Percentiles rank a stretch among this genome's conserved stretches.
Evolutionary conservation across 1,140 invertebrate genomes (phyloP).

Genomic region (Aporrectodea caliginosa): DNA sequence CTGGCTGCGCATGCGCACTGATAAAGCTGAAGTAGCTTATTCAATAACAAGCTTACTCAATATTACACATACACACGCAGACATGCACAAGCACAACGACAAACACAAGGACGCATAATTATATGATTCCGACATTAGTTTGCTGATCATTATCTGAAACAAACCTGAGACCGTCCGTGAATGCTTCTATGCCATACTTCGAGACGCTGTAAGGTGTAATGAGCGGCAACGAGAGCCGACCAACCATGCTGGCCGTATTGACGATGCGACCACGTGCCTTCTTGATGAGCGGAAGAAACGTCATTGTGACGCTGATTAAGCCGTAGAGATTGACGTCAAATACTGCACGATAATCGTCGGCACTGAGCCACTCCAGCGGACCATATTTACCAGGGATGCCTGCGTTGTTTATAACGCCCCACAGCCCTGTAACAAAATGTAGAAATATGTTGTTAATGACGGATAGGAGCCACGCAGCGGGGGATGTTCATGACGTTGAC

Average conservation of each 20-base stretch:
- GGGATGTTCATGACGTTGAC: neutral
- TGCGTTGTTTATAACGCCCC: conserved; percentile 39
- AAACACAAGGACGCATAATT: too few species aligned
- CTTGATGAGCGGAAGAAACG: conserved; percentile 33
- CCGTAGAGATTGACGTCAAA: conserved; percentile 38
- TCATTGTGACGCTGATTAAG: conserved; percentile 36
- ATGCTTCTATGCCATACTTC: conserved; percentile 72
- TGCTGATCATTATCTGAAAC: too few species aligned
- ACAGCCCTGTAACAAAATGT: conserved; percentile 30
- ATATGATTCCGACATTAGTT: too few species aligned
- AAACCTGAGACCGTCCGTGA: conserved; percentile 73
- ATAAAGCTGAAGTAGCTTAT: too few species aligned
- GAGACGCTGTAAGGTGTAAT: conserved; percentile 69
- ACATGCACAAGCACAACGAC: too few species aligned
- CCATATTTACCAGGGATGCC: conserved; percentile 37
- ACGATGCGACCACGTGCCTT: conserved; percentile 10
- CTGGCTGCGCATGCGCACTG: too few species aligned
- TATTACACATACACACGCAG: too few species aligned
- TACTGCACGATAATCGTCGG: conserved; percentile 37
- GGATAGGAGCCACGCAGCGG: neutral
- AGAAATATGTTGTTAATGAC: neutral
- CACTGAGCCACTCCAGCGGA: conserved; percentile 35
- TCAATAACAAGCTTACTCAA: too few species aligned
- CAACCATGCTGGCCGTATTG: conserved; percentile 30
- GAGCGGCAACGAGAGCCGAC: conserved; percentile 57